Base-by-base conservation (phyloP, 2,113 vertebrate species). In the Sitta europaea region DNA sequence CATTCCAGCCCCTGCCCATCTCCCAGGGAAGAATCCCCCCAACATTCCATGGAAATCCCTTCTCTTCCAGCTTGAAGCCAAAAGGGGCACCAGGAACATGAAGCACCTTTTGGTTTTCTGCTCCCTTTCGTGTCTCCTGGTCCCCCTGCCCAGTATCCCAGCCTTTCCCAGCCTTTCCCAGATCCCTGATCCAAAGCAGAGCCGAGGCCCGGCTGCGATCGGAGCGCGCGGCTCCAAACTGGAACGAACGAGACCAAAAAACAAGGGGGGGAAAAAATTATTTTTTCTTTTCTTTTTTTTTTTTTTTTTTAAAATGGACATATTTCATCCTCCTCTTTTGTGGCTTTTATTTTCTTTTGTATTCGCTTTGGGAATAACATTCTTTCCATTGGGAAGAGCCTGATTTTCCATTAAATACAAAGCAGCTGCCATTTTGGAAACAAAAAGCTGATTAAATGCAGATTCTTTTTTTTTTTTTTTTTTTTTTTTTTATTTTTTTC, bases 371-470 rank as follows among this genome's bases (percentile, higher is more conserved):
- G 95, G 95, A 97, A 95, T 94, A 88, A 85, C 92, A 97, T 97
- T 97, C 95, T 96, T 97, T 97, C 97, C 96, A 85, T 89, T 89
- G 94, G 92, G 94, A 97, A 94, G 94, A 93, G 91, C 31, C 63
- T 94, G 96, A 97, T 94, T 97, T 97, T 95, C 96, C 97, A 96
- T 92, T 90, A 97, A 97, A 97, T 95, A 94, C 76, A 94, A 98
- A 97, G 94, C 96, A 97, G 92, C 95, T 96, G 97, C 95, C 96
- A 97, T 96, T 91, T 92, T 97, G 94, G 92, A 96, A 96, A 96
- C 80, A 97, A 95, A 94, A 97, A 88, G 74, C 24, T 90, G 90
- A 96, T 94, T 95, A 92, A 92, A 95, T 24, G 19, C 96, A 95
- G 96, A 96, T 79, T 61, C 38, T 40, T 59, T 27, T 43, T 27